Evolutionary conservation across 2,797 vertebrate species (phyloP).

Genomic region (Echeneis naucrates): DNA sequence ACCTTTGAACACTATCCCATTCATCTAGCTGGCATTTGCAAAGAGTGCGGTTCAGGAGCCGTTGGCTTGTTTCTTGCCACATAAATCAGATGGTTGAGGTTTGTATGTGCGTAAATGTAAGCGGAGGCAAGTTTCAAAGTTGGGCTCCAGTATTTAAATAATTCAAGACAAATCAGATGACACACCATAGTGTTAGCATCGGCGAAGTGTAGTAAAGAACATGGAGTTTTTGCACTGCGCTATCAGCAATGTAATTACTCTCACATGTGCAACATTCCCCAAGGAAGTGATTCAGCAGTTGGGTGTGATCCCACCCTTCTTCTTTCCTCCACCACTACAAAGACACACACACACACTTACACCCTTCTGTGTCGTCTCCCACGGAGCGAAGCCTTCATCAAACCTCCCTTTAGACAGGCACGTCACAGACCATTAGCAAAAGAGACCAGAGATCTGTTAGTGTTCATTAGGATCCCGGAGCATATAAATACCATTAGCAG

Average conservation of each 20-base stretch:
- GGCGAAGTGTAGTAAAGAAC: not conserved
- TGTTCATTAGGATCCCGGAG: constrained; percentile 58
- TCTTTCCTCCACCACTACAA: not conserved
- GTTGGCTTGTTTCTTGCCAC: not conserved
- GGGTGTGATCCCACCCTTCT: not conserved
- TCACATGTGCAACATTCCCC: not conserved
- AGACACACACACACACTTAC: constrained; percentile 20
- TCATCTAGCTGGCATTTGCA: too few species aligned
- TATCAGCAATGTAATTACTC: not conserved
- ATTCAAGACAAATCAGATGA: constrained; percentile 18
- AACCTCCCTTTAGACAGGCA: constrained; percentile 46
- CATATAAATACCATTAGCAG: constrained; percentile 57
- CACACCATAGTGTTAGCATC: not conserved
- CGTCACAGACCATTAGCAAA: constrained; percentile 63
- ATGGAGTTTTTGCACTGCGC: not conserved
- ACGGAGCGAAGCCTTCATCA: constrained; percentile 43
- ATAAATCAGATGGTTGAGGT: not conserved
- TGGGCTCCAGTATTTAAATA: not conserved
- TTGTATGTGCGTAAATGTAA: not conserved
- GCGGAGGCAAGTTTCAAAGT: too few species aligned
- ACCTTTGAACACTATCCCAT: not conserved
- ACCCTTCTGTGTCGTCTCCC: constrained; percentile 12
- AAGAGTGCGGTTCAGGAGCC: not conserved
- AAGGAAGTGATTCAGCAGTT: constrained; percentile 37
- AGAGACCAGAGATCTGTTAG: constrained; percentile 51